Percentiles rank a stretch among this genome's conserved stretches.
These are phyloP conservation scores for Callinectes sapidus DNA, from an alignment of 2,888 invertebrate genomes.

Conservation along the genomic window DNA sequence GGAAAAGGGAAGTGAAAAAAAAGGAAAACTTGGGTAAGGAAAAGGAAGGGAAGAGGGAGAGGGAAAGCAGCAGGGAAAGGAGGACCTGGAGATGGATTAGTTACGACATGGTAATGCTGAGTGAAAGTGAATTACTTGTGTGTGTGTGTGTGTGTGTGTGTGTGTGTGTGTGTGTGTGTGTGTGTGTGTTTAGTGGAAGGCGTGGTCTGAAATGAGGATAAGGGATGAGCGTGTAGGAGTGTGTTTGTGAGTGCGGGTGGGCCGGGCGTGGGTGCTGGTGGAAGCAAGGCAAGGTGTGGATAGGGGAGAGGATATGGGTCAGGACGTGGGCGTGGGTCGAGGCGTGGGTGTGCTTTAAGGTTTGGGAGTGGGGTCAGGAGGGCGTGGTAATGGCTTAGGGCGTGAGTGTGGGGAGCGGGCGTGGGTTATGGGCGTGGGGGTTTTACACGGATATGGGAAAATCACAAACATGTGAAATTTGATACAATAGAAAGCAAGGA, in stretches of 20 bases:
- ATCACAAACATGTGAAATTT: slow-evolving; percentile 7
- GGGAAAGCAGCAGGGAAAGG: not conserved
- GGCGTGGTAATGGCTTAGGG: slow-evolving; percentile 23
- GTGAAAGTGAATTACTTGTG: slow-evolving; percentile 15
- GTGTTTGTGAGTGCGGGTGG: not conserved
- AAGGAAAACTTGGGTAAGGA: too few species aligned
- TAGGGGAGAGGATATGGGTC: slow-evolving; percentile 18
- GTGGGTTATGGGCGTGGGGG: slow-evolving; percentile 28
- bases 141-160: slow-evolving; percentile 29
- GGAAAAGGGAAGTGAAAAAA: not conserved
- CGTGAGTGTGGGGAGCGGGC: slow-evolving; percentile 32
- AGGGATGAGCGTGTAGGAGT: slow-evolving; percentile 19
- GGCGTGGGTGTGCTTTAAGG: slow-evolving; percentile 22
- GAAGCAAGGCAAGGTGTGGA: not conserved
- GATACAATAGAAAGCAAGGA: not conserved
- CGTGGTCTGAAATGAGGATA: slow-evolving; percentile 3
- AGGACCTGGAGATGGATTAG: not conserved
- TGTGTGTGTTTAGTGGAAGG: not conserved
- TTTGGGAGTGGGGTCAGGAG: slow-evolving; percentile 30
- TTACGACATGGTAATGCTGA: not conserved
- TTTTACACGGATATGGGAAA: not conserved
- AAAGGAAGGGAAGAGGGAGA: not conserved
- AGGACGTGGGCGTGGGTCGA: slow-evolving; percentile 19
- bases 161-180: not conserved
- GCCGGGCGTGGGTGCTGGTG: not conserved